Conservation (phyloP, 23 tunicate genomes). For the Trididemnum miniatum region DNA sequence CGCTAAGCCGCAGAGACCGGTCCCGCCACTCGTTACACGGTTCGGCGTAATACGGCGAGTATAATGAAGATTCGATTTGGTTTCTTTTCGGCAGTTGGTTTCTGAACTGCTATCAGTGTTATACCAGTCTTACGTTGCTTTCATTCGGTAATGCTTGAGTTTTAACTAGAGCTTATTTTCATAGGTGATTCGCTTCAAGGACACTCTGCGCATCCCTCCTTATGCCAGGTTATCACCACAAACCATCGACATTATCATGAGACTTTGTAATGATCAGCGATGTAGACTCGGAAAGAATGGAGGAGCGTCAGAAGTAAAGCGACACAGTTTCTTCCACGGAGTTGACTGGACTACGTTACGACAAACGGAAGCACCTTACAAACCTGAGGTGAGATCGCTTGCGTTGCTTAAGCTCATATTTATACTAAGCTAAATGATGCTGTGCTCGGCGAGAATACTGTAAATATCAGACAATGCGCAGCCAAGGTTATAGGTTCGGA, state of each 20-base stretch:
- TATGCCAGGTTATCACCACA: slow-evolving; percentile 18
- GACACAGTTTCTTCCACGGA: slow-evolving; percentile 67
- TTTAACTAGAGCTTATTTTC: too few relatives aligned
- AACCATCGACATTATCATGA: slow-evolving; percentile 70
- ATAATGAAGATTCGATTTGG: too few relatives aligned
- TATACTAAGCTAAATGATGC: too few relatives aligned
- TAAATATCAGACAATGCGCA: too few relatives aligned
- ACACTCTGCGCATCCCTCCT: slow-evolving; percentile 58
- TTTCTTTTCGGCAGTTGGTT: not conserved
- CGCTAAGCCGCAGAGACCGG: too few relatives aligned
- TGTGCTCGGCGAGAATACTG: too few relatives aligned
- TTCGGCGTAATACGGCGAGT: too few relatives aligned
- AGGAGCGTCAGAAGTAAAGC: slow-evolving; percentile 71
- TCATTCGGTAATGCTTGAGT: too few relatives aligned
- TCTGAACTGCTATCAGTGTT: not conserved
- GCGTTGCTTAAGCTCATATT: too few relatives aligned
- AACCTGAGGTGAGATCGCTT: slow-evolving; percentile 78
- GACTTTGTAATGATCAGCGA: slow-evolving; percentile 66
- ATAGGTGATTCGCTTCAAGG: slow-evolving; percentile 68
- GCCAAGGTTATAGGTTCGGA: too few relatives aligned
- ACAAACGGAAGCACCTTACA: slow-evolving; percentile 67
- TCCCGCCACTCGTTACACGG: too few relatives aligned
- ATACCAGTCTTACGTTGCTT: too few relatives aligned
- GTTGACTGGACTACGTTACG: slow-evolving; percentile 71
- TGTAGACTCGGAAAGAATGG: slow-evolving; percentile 69